A percentile compares a stretch with the other conserved stretches of the same genome.
These are phyloP conservation scores for Leptura quadrifasciata DNA, from an alignment of 2,888 invertebrate genomes.

Conservation along the genomic window DNA sequence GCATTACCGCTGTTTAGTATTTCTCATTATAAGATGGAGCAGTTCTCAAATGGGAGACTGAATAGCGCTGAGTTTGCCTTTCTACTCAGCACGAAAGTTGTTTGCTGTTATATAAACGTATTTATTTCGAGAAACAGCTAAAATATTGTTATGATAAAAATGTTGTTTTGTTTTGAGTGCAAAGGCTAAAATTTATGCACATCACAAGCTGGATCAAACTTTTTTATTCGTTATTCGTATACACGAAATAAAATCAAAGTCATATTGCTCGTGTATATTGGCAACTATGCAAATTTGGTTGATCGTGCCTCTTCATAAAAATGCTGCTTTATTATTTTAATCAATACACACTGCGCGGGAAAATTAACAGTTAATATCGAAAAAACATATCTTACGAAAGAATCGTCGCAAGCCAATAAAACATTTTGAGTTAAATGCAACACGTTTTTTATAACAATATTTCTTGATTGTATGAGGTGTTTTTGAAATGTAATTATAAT, in stretches of 20 bases:
- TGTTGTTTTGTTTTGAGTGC: background rate
- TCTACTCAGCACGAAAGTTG: background rate
- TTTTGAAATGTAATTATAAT: too few species aligned
- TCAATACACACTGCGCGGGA: too few species aligned
- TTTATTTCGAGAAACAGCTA: background rate
- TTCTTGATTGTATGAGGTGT: too few species aligned
- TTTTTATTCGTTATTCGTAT: too few species aligned
- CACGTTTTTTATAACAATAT: too few species aligned
- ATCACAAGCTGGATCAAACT: too few species aligned
- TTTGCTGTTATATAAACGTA: constrained; percentile 7
- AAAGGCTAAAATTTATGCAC: background rate
- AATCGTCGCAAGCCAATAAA: too few species aligned
- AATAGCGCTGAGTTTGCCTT: background rate
- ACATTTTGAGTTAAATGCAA: too few species aligned
- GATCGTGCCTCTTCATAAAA: background rate
- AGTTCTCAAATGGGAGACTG: constrained; percentile 11
- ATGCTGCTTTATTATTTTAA: background rate
- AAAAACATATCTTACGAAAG: too few species aligned
- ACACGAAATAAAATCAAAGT: background rate
- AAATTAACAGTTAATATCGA: too few species aligned
- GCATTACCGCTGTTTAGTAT: constrained; percentile 40
- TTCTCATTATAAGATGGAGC: constrained; percentile 33
- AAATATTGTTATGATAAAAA: constrained; percentile 6
- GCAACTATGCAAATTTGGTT: background rate
- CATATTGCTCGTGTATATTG: background rate